Conservation (phyloP, 2,888 invertebrate genomes). For the Atethmia centrago region DNA sequence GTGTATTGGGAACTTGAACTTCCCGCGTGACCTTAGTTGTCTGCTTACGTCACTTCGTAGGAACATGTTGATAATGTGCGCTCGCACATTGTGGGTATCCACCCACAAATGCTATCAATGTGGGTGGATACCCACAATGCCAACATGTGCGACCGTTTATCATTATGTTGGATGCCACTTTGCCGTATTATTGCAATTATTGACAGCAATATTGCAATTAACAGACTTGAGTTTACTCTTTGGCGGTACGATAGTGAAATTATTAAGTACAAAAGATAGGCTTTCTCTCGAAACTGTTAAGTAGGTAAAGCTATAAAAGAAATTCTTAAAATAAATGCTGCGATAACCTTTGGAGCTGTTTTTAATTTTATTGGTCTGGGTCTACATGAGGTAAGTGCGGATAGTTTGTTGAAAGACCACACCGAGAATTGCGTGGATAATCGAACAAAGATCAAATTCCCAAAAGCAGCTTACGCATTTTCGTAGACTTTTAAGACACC, state of each 20-base stretch:
- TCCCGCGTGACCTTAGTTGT: neutral
- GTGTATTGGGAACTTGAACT: slow-evolving; percentile 34
- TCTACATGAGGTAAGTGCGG: too few relatives aligned
- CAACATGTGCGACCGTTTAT: slow-evolving; percentile 32
- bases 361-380: neutral
- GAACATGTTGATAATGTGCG: slow-evolving; percentile 39
- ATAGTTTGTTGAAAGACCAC: too few relatives aligned
- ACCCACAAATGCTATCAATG: too few relatives aligned
- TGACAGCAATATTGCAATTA: slow-evolving; percentile 41
- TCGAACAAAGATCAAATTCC: neutral
- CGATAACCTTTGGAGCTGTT: neutral
- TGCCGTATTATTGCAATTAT: slow-evolving; percentile 33
- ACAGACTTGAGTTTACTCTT: slow-evolving; percentile 13
- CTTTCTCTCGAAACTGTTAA: neutral
- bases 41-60: slow-evolving; percentile 33
- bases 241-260: slow-evolving; percentile 6
- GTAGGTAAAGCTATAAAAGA: neutral
- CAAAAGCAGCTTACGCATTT: neutral
- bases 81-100: too few relatives aligned
- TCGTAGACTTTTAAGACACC: neutral
- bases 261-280: neutral
- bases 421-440: too few relatives aligned
- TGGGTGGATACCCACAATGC: slow-evolving; percentile 44
- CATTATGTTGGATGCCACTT: slow-evolving; percentile 27
- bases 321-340: neutral